These are phyloP conservation scores for Apoda limacodes DNA, from an alignment of 2,888 invertebrate genomes.

Conservation along the genomic window DNA sequence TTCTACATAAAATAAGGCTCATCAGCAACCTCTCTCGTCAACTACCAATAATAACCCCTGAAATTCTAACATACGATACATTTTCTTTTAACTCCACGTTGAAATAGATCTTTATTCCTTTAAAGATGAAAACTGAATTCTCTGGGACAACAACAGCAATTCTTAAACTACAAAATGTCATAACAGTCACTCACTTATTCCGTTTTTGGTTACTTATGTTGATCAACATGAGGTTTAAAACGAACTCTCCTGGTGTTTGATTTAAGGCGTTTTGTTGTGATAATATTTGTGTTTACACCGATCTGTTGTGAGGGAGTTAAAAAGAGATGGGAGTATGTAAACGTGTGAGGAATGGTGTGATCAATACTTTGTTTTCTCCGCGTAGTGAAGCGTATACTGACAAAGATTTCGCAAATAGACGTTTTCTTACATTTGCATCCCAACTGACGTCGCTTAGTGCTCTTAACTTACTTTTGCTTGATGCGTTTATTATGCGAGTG, in stretches of 20 bases:
- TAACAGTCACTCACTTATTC: no score
- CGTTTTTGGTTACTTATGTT: no score
- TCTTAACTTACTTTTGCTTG: no score
- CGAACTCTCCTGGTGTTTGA: slow-evolving; percentile 8
- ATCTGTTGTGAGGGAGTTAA: slow-evolving; percentile 65
- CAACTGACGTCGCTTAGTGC: slow-evolving; percentile 62
- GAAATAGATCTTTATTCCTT: slow-evolving; percentile 68
- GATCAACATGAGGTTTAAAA: no score
- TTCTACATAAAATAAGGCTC: no score
- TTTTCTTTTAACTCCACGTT: slow-evolving; percentile 50
- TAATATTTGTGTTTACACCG: slow-evolving; percentile 64
- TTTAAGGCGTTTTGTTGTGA: slow-evolving; percentile 34
- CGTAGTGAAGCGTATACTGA: slow-evolving; percentile 32
- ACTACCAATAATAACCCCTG: no score
- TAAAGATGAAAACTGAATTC: slow-evolving; percentile 60
- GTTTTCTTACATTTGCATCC: slow-evolving; percentile 69
- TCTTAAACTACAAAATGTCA: no score
- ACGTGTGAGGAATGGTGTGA: slow-evolving; percentile 61
- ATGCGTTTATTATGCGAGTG: no score
- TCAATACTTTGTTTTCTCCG: slow-evolving; percentile 50
- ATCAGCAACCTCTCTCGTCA: no score
- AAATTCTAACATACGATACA: slow-evolving; percentile 46
- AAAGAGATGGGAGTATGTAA: slow-evolving; percentile 66
- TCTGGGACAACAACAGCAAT: slow-evolving; percentile 54
- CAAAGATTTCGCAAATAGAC: slow-evolving; percentile 49